Base-by-base conservation (phyloP, 1,140 invertebrate genomes). In the Aricia agestis region DNA sequence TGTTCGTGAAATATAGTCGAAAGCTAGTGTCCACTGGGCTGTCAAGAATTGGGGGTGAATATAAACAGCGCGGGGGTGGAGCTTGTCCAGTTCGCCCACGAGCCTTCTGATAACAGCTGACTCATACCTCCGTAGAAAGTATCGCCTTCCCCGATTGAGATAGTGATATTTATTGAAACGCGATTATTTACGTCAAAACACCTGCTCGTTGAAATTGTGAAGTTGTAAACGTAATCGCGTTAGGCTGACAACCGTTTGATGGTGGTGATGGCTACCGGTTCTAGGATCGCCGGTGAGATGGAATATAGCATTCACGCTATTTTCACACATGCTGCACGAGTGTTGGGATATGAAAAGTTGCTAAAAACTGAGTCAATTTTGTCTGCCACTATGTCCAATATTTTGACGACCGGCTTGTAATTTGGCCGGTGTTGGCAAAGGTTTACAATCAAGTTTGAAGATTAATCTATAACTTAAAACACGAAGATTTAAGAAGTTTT, bases 11-110 rank as follows among this genome's bases (percentile, higher is more conserved):
- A 63, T 63, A 63, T 63, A 63, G 59, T 63, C 18, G 59, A 63
- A 63, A 63, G 59, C 18, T 63, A 59, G 58, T 63, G 58, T 59
- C 58, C 18, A 63, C 59, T 19, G 1, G 18, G 63, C 71, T 76
- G 72, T 73, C 74, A 73, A 63, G 17, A 19, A 63, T 63, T 63
- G 59, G 59, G 59, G 59, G 59, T 63, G 59, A 18, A 63, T 25
- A 63, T 63, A 18, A 63, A 63, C 66, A 70, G 67, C 65, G 78
- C 77, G 74, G 78, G 78, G 52, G 74, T 74, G 61, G 74, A 74
- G 77, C 74, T 76, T 73, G 63, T 72, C 67, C 78, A 72, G 78
- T 74, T 79, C 78, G 78, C 78, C 78, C 76, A 79, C 78, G 25
- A 36, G 59, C 70, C 70, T 52, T 15, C 70, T 72, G 74, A 76